phyloP scores from a whole-genome alignment of 2,113 vertebrate species.

The Danionella cerebrum region DNA sequence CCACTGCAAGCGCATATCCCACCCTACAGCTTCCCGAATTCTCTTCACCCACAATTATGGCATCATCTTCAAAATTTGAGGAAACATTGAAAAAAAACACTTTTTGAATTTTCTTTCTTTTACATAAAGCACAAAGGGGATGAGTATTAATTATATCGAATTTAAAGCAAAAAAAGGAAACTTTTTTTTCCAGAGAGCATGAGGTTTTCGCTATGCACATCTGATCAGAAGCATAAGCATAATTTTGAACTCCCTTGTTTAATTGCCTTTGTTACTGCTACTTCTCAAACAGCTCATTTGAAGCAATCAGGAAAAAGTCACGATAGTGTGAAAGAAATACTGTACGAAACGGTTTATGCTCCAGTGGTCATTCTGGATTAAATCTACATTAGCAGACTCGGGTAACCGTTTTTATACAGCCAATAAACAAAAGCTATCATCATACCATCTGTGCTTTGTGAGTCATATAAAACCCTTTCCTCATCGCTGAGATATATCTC shows the following conservation, averaged over 20 bases:
- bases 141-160: too few relatives aligned
- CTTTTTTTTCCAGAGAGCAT: neutral
- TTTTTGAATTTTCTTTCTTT: too few relatives aligned
- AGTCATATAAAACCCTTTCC: neutral
- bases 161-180: too few relatives aligned
- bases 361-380: neutral
- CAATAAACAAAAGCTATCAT: slow-evolving; percentile 7
- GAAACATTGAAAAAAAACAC: too few relatives aligned
- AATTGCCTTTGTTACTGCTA: slow-evolving; percentile 23
- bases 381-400: slow-evolving; percentile 19
- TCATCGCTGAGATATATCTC: slow-evolving; percentile 13
- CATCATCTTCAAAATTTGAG: too few relatives aligned
- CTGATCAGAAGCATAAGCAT: slow-evolving; percentile 36
- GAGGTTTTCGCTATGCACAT: slow-evolving; percentile 33
- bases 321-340: neutral
- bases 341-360: slow-evolving; percentile 12
- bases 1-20: too few relatives aligned
- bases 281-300: slow-evolving; percentile 33
- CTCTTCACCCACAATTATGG: too few relatives aligned
- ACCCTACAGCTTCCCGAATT: too few relatives aligned
- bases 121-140: too few relatives aligned
- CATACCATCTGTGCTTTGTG: slow-evolving; percentile 13
- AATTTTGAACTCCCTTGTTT: slow-evolving; percentile 22
- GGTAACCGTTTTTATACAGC: slow-evolving; percentile 16
- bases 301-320: slow-evolving; percentile 9